A percentile compares a stretch with the other conserved stretches of the same genome.
These are phyloP conservation scores for Myotis lucifugus DNA, from an alignment of 2,113 vertebrate species.

Conservation along the genomic window DNA sequence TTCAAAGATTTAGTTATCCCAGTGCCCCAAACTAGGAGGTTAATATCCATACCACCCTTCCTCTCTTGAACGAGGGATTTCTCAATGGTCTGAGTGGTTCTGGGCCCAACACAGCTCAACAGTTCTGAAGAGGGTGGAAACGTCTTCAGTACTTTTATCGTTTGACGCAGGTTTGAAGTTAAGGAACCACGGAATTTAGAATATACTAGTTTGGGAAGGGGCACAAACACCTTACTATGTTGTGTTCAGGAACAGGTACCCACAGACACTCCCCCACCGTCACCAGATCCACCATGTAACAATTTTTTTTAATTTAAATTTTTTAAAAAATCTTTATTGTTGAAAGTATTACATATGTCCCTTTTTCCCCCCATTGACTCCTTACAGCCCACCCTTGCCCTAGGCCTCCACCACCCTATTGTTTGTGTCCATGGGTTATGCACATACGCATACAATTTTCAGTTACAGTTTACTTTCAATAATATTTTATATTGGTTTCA, in stretches of 20 bases:
- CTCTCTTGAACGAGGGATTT: not conserved
- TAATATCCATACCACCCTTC: not conserved
- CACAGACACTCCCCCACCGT: not conserved
- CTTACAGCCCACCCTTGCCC: no score
- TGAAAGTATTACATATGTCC: no score
- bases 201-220: not conserved
- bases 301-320: not conserved
- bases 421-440: no score
- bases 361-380: no score
- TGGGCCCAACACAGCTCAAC: not conserved
- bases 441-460: no score
- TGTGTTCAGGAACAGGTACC: not conserved
- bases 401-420: no score
- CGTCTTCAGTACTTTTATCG: not conserved
- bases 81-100: not conserved
- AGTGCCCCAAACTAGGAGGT: not conserved
- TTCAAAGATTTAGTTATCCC: not conserved
- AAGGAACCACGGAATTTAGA: not conserved
- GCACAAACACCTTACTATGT: not conserved
- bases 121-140: not conserved
- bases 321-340: no score
- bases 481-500: not conserved
- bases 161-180: not conserved
- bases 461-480: not conserved
- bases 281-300: not conserved